Percentiles rank a stretch among this genome's conserved stretches.
These are phyloP conservation scores for Sylvia atricapilla DNA, from an alignment of 2,113 vertebrate species.

Conservation along the genomic window DNA sequence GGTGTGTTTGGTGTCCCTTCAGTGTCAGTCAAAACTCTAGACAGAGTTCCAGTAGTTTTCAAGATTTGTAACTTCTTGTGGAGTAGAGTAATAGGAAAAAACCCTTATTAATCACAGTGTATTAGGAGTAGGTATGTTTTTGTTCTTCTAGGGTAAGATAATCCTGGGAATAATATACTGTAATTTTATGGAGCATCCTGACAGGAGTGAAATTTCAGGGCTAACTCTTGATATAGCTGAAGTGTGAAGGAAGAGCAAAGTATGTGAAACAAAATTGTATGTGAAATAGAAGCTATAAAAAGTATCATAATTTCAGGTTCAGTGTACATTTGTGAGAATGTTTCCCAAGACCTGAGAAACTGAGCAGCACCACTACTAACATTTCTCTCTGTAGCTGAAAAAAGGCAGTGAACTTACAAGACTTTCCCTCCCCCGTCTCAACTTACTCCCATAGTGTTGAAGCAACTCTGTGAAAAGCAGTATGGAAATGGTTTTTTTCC, in stretches of 20 bases:
- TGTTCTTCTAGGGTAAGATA: slow-evolving; percentile 1
- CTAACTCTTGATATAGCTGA: background rate
- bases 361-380: rapidly evolving
- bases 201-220: background rate
- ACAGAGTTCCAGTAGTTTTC: background rate
- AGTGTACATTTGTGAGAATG: background rate
- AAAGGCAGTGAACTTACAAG: background rate
- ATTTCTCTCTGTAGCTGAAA: background rate
- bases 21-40: background rate
- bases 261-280: background rate
- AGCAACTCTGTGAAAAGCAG: background rate
- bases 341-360: background rate
- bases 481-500: background rate
- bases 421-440: background rate
- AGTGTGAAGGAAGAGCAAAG: background rate
- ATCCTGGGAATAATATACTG: background rate
- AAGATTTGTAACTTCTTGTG: background rate
- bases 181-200: background rate
- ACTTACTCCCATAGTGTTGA: background rate
- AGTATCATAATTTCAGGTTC: background rate
- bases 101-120: background rate
- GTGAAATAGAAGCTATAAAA: background rate
- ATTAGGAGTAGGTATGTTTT: background rate
- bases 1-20: background rate
- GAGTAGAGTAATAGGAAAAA: background rate